Base-by-base conservation (phyloP, 1,140 invertebrate species). In the Drosophila bipectinata region DNA sequence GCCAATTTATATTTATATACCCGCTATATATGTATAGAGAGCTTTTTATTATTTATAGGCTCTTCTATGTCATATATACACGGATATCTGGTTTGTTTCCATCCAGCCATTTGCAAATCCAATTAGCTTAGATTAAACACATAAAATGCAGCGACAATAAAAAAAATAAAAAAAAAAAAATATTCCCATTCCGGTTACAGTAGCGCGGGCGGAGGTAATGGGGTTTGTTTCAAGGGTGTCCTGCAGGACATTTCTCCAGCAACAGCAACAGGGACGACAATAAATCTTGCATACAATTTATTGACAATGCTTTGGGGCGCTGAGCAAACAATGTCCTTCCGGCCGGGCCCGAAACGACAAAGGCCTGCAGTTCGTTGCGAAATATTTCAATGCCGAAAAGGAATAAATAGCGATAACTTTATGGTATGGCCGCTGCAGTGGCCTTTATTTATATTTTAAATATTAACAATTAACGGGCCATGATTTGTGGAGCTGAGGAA, bases 281-380 rank as follows among this genome's bases (percentile, higher is more conserved):
- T 85, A 85, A 85, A 85, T 85, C 82, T 87, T 80, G 79, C 83
- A 82, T 87, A 85, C 82, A 85, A 85, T 85, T 85, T 85, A 85
- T 85, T 85, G 83, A 87, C 82, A 85, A 85, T 85, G 82, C 83
- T 75, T 75, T 81, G 57, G 82, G 63, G 82, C 69, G 78, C 59
- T 48, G 69, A 78, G 82, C 82, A 85, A 85, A 85, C 82, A 85
- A 85, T 85, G 78, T 85, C 78, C 82, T 85, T 85, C 82, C 82
- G 82, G 72, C 51, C 61, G 73, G 15, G 55, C 52, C 9, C 34
- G 37, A 30, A 56, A 48, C 69, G 64, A 82, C 78, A 87, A 85
- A 80, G 68, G 81, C 72, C 53, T 60, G 73, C 67, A 63, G 10
- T 41, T 18, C 32, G 34, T 21, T 32, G 44, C 32, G 34, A 32